A percentile compares a stretch with the other conserved stretches of the same genome.
Conservation (phyloP, 2,797 vertebrate species). For the Pteropus rufus region DNA sequence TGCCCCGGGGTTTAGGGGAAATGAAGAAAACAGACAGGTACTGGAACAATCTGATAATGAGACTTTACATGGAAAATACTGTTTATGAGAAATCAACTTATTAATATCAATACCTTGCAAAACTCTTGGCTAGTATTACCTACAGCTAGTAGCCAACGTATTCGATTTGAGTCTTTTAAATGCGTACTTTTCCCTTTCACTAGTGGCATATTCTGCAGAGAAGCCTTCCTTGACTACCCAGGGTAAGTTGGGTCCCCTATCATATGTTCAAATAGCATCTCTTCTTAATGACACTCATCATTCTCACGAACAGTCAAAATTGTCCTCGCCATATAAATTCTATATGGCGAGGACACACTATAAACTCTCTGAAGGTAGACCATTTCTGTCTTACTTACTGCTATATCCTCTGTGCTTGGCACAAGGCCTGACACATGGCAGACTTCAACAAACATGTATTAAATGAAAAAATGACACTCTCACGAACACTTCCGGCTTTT, state of each 20-base stretch:
- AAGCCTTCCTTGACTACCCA: not conserved
- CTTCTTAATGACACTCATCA: not conserved
- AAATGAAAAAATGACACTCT: not conserved
- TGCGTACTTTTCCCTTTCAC: not conserved
- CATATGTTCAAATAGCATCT: not conserved
- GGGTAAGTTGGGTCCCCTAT: not conserved
- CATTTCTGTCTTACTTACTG: not conserved
- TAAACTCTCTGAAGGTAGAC: not conserved
- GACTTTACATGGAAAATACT: constrained; percentile 5
- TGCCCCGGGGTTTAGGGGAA: not conserved
- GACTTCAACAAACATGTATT: not conserved
- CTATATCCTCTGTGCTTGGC: not conserved
- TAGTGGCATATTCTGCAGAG: not conserved
- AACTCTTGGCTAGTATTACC: not conserved
- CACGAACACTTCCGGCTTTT: not conserved
- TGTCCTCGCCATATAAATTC: not conserved
- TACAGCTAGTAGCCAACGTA: not conserved
- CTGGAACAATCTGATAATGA: not conserved
- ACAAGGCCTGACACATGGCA: not conserved
- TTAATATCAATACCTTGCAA: constrained; percentile 2
- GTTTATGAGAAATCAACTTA: not conserved
- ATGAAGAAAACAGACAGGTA: not conserved
- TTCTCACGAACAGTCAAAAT: not conserved
- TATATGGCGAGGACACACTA: not conserved
- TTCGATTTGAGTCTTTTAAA: not conserved